Conservation (phyloP, 2,113 vertebrate species). For the Fregata magnificens region DNA sequence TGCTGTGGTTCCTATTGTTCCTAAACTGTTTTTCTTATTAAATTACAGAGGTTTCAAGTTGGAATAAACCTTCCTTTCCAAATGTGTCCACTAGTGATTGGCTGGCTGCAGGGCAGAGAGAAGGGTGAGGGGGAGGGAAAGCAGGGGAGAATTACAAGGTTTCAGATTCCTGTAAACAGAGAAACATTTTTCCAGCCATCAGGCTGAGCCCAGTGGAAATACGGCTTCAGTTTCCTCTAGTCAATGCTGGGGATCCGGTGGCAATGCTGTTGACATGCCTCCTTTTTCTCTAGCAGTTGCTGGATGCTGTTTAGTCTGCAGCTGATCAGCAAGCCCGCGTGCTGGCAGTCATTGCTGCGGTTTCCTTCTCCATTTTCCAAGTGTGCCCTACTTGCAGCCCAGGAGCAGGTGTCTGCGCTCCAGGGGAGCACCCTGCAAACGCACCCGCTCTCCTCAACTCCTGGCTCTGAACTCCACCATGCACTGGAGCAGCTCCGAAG, state of each 20-base stretch:
- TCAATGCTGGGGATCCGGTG: constrained; percentile 8
- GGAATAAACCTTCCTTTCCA: constrained; percentile 13
- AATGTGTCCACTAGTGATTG: background rate
- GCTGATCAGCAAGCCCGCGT: background rate
- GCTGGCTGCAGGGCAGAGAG: background rate
- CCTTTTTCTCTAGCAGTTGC: background rate
- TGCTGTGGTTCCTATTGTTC: constrained; percentile 12
- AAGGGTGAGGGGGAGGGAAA: background rate
- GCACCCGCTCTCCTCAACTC: background rate
- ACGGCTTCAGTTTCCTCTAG: constrained; percentile 44
- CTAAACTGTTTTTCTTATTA: constrained; percentile 6
- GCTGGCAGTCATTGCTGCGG: background rate
- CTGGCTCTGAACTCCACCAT: background rate
- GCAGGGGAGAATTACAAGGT: constrained; percentile 58
- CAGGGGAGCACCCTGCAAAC: fast-evolving
- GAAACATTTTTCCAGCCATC: constrained; percentile 67
- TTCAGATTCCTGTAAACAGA: constrained; percentile 70
- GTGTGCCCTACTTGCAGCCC: background rate
- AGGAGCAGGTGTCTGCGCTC: background rate
- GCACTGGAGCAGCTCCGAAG: background rate
- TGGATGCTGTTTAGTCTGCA: background rate
- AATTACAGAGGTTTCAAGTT: background rate
- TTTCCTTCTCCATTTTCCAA: background rate
- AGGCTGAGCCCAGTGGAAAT: constrained; percentile 46
- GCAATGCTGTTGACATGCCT: constrained; percentile 37